Evolutionary conservation across 2,113 vertebrate genomes (phyloP), one percentile per base, ranked within the genome.

Genomic region (Uria aalge): DNA sequence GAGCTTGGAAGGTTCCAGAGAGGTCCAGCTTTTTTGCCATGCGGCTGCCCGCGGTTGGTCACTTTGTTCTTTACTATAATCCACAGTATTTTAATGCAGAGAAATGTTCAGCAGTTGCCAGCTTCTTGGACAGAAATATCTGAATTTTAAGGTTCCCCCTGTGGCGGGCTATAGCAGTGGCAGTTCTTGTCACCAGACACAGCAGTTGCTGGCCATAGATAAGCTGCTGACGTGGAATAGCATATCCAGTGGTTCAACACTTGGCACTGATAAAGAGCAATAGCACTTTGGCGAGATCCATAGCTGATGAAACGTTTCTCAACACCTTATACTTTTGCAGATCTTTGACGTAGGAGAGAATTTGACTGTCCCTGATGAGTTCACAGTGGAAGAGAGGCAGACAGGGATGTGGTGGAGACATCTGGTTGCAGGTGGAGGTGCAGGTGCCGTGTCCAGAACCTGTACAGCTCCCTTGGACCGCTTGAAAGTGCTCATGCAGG

Each of bases 401-500:
- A 99, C 99, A 0, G 99, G 99, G 36, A 99, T 99, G 99, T 99
- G 98, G 99, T 99, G 99, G 99, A 98, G 99, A 56, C 99, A 99
- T 88, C 98, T 99, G 41, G 99, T 99, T 90, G 99, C 99, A 3
- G 99, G 99, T 92, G 99, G 99, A 19, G 99, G 98, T 81, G 99
- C 99, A 2, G 99, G 99, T 12, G 99, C 99, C 0, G 99, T 99
- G 64, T 99, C 99, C 55, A 98, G 99, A 62, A 99, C 99, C 75
- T 99, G 99, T 85, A 99, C 99, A 0, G 99, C 99, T 9, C 99
- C 99, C 1, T 97, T 99, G 95, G 99, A 99, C 96, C 97, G 99
- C 26, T 98, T 99, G 36, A 99, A 99, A 98, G 99, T 99, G 57
- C 98, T 99, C 68, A 99, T 99, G 99, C 99, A 99, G 99, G 99